A percentile compares a stretch with the other conserved stretches of the same genome.
Conservation (phyloP, 2,888 invertebrate genomes). For the Empis livida region DNA sequence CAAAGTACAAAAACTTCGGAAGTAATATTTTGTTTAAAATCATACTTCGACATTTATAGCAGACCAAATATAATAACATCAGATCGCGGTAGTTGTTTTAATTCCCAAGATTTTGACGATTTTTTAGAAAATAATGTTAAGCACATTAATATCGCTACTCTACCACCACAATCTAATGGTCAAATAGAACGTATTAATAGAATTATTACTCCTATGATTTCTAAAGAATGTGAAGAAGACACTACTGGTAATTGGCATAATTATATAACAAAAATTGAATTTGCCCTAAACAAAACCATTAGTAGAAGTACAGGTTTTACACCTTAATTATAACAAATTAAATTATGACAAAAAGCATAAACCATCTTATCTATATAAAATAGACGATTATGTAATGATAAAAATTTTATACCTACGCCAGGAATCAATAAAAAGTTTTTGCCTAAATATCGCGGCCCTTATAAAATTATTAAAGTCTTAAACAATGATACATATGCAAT, state of each 20-base stretch:
- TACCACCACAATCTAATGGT: slow-evolving; percentile 4
- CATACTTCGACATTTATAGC: slow-evolving; percentile 12
- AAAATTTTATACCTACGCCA: slow-evolving; percentile 12
- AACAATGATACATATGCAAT: slow-evolving; percentile 14
- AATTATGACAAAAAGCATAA: slow-evolving; percentile 19
- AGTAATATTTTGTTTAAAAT: slow-evolving; percentile 17
- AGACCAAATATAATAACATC: slow-evolving; percentile 21
- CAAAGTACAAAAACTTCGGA: slow-evolving; percentile 18
- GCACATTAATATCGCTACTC: slow-evolving; percentile 3
- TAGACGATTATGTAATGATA: slow-evolving; percentile 15
- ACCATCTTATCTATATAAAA: slow-evolving; percentile 9
- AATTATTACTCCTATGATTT: slow-evolving; percentile 8
- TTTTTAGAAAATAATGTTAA: slow-evolving; percentile 19
- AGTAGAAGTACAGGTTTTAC: slow-evolving; percentile 18
- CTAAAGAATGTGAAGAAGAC: slow-evolving; percentile 4
- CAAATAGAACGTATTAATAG: slow-evolving; percentile 10
- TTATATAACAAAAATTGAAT: slow-evolving; percentile 13
- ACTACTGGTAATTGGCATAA: slow-evolving; percentile 6
- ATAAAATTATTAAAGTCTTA: slow-evolving; percentile 10
- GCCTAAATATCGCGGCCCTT: slow-evolving; percentile 16
- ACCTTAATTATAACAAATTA: slow-evolving; percentile 15
- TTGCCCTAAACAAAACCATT: slow-evolving; percentile 18
- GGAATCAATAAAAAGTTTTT: slow-evolving; percentile 17
- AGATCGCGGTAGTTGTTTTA: slow-evolving; percentile 30
- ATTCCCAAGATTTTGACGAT: slow-evolving; percentile 20